phyloP scores from a whole-genome alignment of 2,113 vertebrate species.

The Platysternon megacephalum region DNA sequence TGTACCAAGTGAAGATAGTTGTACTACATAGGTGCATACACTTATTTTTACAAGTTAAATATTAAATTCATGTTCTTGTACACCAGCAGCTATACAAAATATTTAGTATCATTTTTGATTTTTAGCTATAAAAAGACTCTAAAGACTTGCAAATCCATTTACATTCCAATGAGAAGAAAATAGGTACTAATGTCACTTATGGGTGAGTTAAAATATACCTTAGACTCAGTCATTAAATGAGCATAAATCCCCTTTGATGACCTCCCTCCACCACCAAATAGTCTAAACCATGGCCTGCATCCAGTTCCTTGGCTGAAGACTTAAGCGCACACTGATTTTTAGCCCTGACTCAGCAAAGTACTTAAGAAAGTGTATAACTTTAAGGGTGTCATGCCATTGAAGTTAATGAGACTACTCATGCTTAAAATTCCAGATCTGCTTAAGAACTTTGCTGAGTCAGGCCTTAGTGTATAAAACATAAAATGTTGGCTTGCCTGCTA shows the following conservation, averaged over 20 bases:
- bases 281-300: neutral
- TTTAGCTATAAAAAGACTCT: neutral
- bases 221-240: accelerated
- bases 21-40: neutral
- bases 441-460: neutral
- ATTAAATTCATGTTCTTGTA: neutral
- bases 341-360: neutral
- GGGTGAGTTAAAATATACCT: neutral
- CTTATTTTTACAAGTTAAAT: neutral
- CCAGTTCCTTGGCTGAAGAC: neutral
- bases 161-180: neutral
- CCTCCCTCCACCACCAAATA: neutral
- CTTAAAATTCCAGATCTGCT: neutral
- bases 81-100: neutral
- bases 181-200: neutral
- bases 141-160: neutral
- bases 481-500: neutral
- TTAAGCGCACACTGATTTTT: neutral
- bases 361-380: neutral
- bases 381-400: neutral
- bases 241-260: neutral
- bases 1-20: slow-evolving; percentile 25
- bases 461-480: neutral
- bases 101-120: neutral
- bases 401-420: neutral